A percentile compares a stretch with the other conserved stretches of the same genome.
These are phyloP conservation scores for Megastigmus dorsalis DNA, from an alignment of 2,888 invertebrate genomes.

Conservation along the genomic window DNA sequence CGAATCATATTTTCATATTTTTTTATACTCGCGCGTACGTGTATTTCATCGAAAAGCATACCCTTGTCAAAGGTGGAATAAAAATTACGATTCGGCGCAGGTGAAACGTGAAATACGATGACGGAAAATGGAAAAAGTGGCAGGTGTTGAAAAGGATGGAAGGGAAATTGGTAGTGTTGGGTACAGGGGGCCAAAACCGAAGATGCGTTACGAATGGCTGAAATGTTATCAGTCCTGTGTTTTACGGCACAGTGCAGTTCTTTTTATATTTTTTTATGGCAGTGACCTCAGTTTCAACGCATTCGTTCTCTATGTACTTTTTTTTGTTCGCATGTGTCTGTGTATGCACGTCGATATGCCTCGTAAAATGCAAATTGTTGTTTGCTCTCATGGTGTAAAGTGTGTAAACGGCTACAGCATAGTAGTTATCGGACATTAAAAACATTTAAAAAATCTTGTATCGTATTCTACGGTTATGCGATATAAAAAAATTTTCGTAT, in stretches of 20 bases:
- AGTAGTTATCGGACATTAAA: conserved; percentile 30
- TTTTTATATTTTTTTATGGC: conserved; percentile 34
- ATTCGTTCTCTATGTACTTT: conserved; percentile 15
- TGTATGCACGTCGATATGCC: conserved; percentile 30
- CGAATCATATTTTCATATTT: conserved; percentile 8
- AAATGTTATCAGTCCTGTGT: conserved; percentile 27
- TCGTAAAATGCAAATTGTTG: conserved; percentile 33
- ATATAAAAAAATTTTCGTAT: conserved; percentile 26
- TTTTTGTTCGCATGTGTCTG: not conserved
- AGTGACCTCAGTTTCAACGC: conserved; percentile 25
- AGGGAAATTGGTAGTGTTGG: not conserved
- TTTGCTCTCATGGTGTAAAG: conserved; percentile 4
- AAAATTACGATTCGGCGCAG: conserved; percentile 26
- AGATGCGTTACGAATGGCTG: conserved; percentile 23
- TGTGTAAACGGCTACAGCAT: conserved; percentile 8
- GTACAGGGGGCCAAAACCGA: not conserved
- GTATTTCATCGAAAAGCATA: conserved; percentile 27
- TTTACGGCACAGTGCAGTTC: conserved; percentile 20
- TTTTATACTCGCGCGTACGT: conserved; percentile 3
- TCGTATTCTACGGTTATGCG: conserved; percentile 17
- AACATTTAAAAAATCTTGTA: conserved; percentile 22
- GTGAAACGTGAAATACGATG: conserved; percentile 13
- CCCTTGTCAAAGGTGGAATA: conserved; percentile 23
- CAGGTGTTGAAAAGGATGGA: not conserved
- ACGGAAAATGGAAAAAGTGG: conserved; percentile 23